Base-by-base conservation (phyloP, 2,113 vertebrate genomes). In the Xiphias gladius region DNA sequence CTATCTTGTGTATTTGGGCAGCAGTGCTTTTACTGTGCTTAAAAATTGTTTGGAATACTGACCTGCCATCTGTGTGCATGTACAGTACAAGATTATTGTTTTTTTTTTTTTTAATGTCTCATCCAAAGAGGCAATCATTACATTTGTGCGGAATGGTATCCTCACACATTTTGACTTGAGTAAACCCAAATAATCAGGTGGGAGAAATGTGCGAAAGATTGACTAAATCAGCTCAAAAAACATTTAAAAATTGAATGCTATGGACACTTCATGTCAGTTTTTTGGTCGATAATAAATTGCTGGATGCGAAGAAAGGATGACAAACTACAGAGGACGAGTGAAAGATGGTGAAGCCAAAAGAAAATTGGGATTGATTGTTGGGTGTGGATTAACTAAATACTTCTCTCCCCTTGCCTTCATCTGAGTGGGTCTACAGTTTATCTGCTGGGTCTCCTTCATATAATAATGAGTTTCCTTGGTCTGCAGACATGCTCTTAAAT, bases 401-500 rank as follows among this genome's bases (percentile, higher is more conserved):
- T 85, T 67, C 79, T 41, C 71, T 48, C 22, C 37, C 72, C 46
- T 59, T 79, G 61, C 71, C 64, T 82, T 70, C 70, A 73, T 75
- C 58, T 73, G 66, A 79, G 73, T 61, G 82, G 82, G 77, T 84
- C 81, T 83, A 74, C 84, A 82, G 75, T 89, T 88, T 81, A 86
- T 91, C 86, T 91, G 90, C 87, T 83, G 86, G 80, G 81, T 83
- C 83, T 89, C 80, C 83, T 88, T 92, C 89, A 93, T 91, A 86
- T 80, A 88, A 88, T 93, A 91, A 94, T 91, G 86, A 92, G 83
- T 88, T 89, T 86, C 76, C 89, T 81, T 91, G 90, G 89, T 93
- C 75, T 82, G 88, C 76, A 91, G 89, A 92, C 87, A 81, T 86
- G 86, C 82, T 88, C 83, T 93, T 94, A 93, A 93, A 94, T 94